These are phyloP conservation scores for Macrochelys suwanniensis DNA, from an alignment of 2,797 vertebrate genomes.

Conservation along the genomic window DNA sequence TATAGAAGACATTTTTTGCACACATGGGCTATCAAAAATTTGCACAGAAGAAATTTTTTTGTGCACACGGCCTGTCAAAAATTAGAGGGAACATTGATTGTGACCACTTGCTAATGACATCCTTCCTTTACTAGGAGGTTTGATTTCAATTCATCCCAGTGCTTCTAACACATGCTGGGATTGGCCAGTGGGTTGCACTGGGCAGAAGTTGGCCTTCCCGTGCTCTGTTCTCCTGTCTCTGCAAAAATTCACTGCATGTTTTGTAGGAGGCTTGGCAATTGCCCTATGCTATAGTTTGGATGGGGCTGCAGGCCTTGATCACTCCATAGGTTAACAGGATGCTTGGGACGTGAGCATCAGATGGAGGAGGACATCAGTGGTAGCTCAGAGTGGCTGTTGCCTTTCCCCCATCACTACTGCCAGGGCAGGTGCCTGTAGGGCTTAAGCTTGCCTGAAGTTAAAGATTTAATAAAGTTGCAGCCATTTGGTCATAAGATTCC, in stretches of 20 bases:
- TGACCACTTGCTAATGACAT: not conserved
- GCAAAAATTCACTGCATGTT: too few species aligned
- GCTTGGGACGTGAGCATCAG: not conserved
- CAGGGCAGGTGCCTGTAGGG: not conserved
- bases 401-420: not conserved
- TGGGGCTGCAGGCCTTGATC: not conserved
- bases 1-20: too few species aligned
- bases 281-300: not conserved
- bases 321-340: not conserved
- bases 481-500: not conserved
- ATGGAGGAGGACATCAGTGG: not conserved
- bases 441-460: not conserved
- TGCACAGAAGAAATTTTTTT: too few species aligned
- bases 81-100: too few species aligned
- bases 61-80: too few species aligned
- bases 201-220: not conserved
- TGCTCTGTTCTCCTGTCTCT: too few species aligned
- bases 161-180: not conserved
- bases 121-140: not conserved
- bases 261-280: too few species aligned
- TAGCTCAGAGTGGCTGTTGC: not conserved
- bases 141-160: not conserved
- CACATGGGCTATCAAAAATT: too few species aligned
- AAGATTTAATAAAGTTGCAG: not conserved
- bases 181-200: fast-evolving